Conservation (phyloP, 2,797 vertebrate species). For the Hylomyscus alleni region DNA sequence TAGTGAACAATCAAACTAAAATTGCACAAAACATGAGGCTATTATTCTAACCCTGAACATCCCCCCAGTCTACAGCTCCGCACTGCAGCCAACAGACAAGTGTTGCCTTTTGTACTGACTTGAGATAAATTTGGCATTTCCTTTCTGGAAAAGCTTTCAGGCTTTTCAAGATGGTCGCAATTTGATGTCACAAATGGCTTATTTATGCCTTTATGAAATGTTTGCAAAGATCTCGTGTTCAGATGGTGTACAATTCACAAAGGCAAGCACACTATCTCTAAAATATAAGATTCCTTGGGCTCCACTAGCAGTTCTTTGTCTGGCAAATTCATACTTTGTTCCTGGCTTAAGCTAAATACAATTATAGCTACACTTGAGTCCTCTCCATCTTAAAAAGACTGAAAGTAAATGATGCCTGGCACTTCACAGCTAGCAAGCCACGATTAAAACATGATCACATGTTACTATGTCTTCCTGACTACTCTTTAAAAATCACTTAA, state of each 20-base stretch:
- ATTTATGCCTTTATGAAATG: constrained; percentile 86
- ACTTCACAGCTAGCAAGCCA: background rate
- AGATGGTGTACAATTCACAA: constrained; percentile 77
- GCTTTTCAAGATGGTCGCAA: constrained; percentile 78
- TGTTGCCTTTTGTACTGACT: constrained; percentile 83
- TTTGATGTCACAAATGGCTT: constrained; percentile 86
- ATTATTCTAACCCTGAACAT: constrained; percentile 83
- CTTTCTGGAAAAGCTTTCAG: constrained; percentile 80
- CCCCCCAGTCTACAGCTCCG: constrained; percentile 77
- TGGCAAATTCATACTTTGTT: constrained; percentile 69
- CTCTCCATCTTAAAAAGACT: background rate
- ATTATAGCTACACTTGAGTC: constrained; percentile 70
- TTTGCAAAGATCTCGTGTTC: constrained; percentile 76
- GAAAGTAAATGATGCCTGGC: background rate
- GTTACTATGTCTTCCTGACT: background rate
- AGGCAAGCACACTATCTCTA: constrained; percentile 79
- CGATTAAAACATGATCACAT: background rate
- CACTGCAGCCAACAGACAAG: constrained; percentile 72
- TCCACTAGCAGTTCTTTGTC: constrained; percentile 75
- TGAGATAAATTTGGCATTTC: constrained; percentile 79
- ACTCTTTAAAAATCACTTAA: background rate
- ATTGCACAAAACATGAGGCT: constrained; percentile 81
- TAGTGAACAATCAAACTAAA: constrained; percentile 83
- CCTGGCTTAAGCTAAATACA: constrained; percentile 76
- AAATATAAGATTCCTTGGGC: constrained; percentile 87